Base-by-base conservation (phyloP, 2,888 invertebrate species). In the Blastobasis lacticolella region DNA sequence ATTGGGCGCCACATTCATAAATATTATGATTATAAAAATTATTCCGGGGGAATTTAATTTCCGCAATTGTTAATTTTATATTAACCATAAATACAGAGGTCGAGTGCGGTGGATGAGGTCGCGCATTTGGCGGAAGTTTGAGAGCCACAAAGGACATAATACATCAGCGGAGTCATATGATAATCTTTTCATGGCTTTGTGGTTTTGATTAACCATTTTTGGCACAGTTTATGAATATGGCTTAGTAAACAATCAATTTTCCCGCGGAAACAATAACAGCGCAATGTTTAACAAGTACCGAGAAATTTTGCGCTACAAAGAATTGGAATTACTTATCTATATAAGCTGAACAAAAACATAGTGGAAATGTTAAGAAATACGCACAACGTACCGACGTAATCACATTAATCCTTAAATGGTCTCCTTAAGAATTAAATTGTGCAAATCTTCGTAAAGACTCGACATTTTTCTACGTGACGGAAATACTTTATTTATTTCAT, bases 61-160 rank as follows among this genome's bases (percentile, higher is more conserved):
- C 64, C 63, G 64, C 50, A 55, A 61, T 55, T 62, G 54, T 63
- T 60, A 58, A 61, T 57, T 62, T 62, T 57, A 54, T 53, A 49
- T 54, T 60, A 59, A 52, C 54, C 52, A 50, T 55, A 61, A 61
- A 61, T 57, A 63, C 56, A 58, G 63, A 67, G 57, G 60, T 59
- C 56, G 55, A 56, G 54, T 52, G 50, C 63, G 58, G 61, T 62
- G 63, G 66, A 53, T 60, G 56, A 71, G 69, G 70, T 64, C 65
- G 61, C 49, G 48, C 46, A 51, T 61, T 63, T 60, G 57, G 61
- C 69, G 72, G 72, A 71, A 73, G 68, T 70, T 60, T 60, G 60
- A 60, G 66, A 59, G 53, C 60, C 63, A 66, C 63, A 63, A 66
- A 67, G 67, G 65, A 67, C 57, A 59, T 54, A 61, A 60, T 10